Evolutionary conservation across 2,888 invertebrate species (phyloP), one percentile per base, ranked within the genome.

Genomic region (Dicyrtomina minuta): DNA sequence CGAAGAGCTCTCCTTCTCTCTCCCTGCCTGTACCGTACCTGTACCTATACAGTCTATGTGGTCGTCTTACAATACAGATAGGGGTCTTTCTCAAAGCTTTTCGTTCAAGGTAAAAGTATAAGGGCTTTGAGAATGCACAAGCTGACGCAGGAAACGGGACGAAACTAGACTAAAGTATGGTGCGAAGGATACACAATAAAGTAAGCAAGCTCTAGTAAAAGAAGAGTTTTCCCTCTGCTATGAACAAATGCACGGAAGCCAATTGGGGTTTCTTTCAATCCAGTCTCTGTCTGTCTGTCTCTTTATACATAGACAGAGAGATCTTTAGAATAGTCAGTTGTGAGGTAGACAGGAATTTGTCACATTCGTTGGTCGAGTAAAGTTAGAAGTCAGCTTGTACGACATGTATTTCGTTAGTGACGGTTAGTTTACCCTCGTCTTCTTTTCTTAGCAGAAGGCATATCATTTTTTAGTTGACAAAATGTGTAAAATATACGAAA

Each of bases 401-500:
- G 33, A 58, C 39, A 39, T 10, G 58, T 33, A 33, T 58, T 39
- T 27, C n/a, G 49, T 58, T 33, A 26, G 58, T 26, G 12, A 49
- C 49, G 58, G 58, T 58, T 58, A 58, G 27, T 58, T 58, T 39
- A 58, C 33, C 49, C 17, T 22, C 17, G 49, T 13, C 43, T 41
- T 41, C 43, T 41, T 41, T 41, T 13, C 8, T 24, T 55, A 13
- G 15, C 22, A 41, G 12, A 22, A 13, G 55, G 58, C 17, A 43
- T 43, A 60, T 43, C 60, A 60, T 60, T 60, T 60, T 43, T 60
- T 41, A 60, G 60, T 60, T 60, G 60, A 60, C 15, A 60, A 60
- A 39, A 60, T 22, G 39, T 58, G 39, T 58, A 39, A 58, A 58
- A 41, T 58, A 33, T 39, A 55, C 10, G 55, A 26, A 6, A 44